Evolutionary conservation across 2,113 vertebrate species (phyloP), one percentile per base, ranked within the genome.

Genomic region (Nycticorax nycticorax): DNA sequence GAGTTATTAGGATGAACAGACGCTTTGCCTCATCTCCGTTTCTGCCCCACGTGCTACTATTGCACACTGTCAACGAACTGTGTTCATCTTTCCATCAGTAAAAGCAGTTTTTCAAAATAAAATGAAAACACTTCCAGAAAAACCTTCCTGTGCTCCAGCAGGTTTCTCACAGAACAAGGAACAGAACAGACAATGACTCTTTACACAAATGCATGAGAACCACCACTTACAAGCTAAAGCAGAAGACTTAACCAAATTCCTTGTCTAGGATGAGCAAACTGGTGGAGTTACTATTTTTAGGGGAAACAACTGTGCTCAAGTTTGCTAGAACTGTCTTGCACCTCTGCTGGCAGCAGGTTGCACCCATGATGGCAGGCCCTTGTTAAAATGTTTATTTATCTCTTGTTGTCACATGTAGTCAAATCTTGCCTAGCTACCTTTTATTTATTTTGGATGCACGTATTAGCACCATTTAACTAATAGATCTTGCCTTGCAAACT

Each of bases 1-100:
- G 59, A 77, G 24, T 5, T 82, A 30, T 37, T 64, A 77, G 13
- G 35, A 60, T 28, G 56, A 85, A 21, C 21, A 88, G 30, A 26
- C 59, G 33, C 39, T 85, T 71, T 45, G 57, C 32, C 7, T 73
- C 48, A 47, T 63, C 32, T 67, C 76, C 62, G 3, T n/a, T 52
- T 80, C 67, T 91, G 41, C 16, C 23, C 3, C 0, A 12, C 2
- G 0, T 28, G 16, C 27, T 63, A 17, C 52, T 68, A 10, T 10
- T 56, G 56, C 60, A 68, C 47, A 79, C 43, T 35, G 33, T 32
- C 66, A 81, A 50, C 35, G 78, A 91, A 80, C 16, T 66, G 22
- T 41, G 19, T n/a, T 64, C 32, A 35, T 30, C 33, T 13, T 80
- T 69, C 43, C 50, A 90, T 23, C 32, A 50, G 10, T 5, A 76